A percentile compares a stretch with the other conserved stretches of the same genome.
Conservation (phyloP, 2,888 invertebrate species). For the Caenorhabditis sulstoni region DNA sequence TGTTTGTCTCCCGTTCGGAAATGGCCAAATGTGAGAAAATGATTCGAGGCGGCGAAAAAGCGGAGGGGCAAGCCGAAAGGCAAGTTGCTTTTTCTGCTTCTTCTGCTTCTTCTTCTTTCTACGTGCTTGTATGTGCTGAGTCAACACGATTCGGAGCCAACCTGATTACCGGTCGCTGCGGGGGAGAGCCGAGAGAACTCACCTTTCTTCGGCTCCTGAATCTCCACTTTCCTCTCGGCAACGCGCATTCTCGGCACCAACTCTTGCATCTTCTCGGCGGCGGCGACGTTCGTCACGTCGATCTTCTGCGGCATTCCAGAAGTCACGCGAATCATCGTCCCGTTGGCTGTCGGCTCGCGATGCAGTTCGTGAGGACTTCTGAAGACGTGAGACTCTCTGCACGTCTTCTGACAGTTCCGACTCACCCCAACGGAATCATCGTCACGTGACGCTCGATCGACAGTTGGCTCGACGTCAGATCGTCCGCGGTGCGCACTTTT, state of each 20-base stretch:
- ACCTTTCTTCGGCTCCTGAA: conserved; percentile 47
- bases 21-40: conserved; percentile 41
- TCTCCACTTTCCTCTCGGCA: conserved; percentile 18
- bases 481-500: conserved; percentile 43
- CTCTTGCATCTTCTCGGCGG: conserved; percentile 34
- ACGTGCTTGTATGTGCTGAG: conserved; percentile 5
- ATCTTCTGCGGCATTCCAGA: conserved; percentile 34
- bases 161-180: conserved; percentile 46
- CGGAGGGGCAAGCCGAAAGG: conserved; percentile 4
- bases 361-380: conserved; percentile 52
- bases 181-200: neutral
- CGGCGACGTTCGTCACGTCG: neutral
- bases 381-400: neutral
- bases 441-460: conserved; percentile 47
- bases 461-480: conserved; percentile 36
- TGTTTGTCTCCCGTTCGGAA: conserved; percentile 12
- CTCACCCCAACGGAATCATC: conserved; percentile 57
- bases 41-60: neutral
- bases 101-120: conserved; percentile 23
- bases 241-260: conserved; percentile 36
- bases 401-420: neutral
- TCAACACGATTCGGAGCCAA: conserved; percentile 8
- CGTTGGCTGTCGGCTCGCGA: conserved; percentile 32
- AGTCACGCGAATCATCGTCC: conserved; percentile 48
- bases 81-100: conserved; percentile 29